phyloP scores from a whole-genome alignment of 2,113 vertebrate species.

The Anser brachyrhynchus region DNA sequence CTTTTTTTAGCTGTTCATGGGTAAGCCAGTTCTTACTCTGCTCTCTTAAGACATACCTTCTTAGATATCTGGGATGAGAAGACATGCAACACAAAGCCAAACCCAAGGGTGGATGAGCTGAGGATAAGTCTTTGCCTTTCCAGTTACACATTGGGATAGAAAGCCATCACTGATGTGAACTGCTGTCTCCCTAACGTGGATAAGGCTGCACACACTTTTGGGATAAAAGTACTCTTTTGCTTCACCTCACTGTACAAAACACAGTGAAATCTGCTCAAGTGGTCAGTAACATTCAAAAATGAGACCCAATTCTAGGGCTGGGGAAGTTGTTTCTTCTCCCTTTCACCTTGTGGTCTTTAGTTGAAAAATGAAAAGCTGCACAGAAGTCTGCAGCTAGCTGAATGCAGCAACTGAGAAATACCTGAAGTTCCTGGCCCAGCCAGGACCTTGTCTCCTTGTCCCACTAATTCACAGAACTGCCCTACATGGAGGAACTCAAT shows the following conservation, averaged over 20 bases:
- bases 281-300: neutral
- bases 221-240: neutral
- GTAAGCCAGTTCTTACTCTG: neutral
- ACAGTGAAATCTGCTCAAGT: neutral
- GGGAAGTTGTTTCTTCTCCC: neutral
- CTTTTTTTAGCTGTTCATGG: neutral
- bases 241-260: neutral
- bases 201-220: neutral
- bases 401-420: neutral
- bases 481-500: neutral
- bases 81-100: neutral
- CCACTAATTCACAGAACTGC: neutral
- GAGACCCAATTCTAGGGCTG: neutral
- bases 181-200: neutral
- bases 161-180: neutral
- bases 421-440: neutral
- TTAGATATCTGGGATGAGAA: neutral
- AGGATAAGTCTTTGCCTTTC: neutral
- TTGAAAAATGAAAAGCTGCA: neutral
- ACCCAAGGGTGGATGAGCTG: neutral
- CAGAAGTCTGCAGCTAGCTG: neutral
- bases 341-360: neutral
- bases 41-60: neutral
- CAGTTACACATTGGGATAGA: neutral
- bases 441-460: neutral